phyloP scores from a whole-genome alignment of 2,797 vertebrate species.

The Phataginus tricuspis region DNA sequence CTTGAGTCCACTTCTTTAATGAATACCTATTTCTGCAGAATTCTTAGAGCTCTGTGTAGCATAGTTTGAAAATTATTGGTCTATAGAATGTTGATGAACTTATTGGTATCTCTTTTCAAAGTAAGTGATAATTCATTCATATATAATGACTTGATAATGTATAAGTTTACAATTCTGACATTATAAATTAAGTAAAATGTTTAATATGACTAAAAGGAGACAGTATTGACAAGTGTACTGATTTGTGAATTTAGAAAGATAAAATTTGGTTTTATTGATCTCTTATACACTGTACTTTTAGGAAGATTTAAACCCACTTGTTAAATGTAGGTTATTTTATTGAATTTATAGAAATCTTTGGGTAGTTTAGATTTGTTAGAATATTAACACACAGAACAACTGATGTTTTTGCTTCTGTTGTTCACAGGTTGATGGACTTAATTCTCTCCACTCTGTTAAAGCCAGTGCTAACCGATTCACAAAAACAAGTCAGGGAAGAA shows the following conservation, averaged over 20 bases:
- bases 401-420: slow-evolving; percentile 54
- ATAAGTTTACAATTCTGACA: neutral
- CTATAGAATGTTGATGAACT: neutral
- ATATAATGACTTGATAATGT: neutral
- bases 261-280: slow-evolving; percentile 38
- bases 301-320: neutral
- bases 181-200: slow-evolving; percentile 28
- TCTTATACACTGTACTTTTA: neutral
- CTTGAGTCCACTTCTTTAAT: neutral
- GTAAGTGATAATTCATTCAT: neutral
- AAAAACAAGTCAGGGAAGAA: slow-evolving; percentile 99
- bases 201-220: neutral
- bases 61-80: neutral
- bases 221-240: neutral
- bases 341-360: slow-evolving; percentile 26
- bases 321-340: slow-evolving; percentile 30
- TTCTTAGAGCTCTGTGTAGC: neutral
- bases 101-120: slow-evolving; percentile 30
- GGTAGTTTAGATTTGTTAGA: neutral
- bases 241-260: slow-evolving; percentile 42
- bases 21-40: neutral
- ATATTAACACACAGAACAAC: neutral
- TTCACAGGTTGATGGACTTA: slow-evolving; percentile 94
- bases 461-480: slow-evolving; percentile 97
- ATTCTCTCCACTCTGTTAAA: slow-evolving; percentile 98